Conservation (phyloP, 2,888 invertebrate species). For the Scotopteryx bipunctaria region DNA sequence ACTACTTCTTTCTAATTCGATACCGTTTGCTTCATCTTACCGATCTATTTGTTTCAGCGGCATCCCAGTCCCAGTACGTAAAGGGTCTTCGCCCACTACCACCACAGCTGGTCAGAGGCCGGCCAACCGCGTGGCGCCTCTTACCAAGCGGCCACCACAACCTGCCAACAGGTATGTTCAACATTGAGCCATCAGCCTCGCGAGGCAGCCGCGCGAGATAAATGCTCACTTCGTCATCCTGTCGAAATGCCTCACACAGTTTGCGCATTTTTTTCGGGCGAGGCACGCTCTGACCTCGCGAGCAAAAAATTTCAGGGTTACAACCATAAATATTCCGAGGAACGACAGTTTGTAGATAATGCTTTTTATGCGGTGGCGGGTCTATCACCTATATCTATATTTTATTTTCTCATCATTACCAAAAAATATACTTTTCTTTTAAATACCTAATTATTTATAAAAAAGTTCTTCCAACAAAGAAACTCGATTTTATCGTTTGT, state of each 20-base stretch:
- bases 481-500: too few relatives aligned
- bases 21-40: too few relatives aligned
- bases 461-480: too few relatives aligned
- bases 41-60: slow-evolving; percentile 64
- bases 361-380: slow-evolving; percentile 19
- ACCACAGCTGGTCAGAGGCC: slow-evolving; percentile 50
- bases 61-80: slow-evolving; percentile 82
- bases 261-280: too few relatives aligned
- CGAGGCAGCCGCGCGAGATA: too few relatives aligned
- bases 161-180: slow-evolving; percentile 72
- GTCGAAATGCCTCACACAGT: too few relatives aligned
- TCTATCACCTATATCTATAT: neutral
- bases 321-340: neutral
- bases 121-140: slow-evolving; percentile 42
- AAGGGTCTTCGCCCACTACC: slow-evolving; percentile 70
- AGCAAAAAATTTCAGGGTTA: too few relatives aligned
- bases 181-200: too few relatives aligned
- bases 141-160: slow-evolving; percentile 65
- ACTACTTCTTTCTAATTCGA: too few relatives aligned
- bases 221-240: too few relatives aligned
- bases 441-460: neutral
- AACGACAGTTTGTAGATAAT: neutral
- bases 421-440: neutral
- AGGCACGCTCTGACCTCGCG: too few relatives aligned
- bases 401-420: neutral